Conservation (phyloP, 2,888 invertebrate species). For the Agapostemon virescens region DNA sequence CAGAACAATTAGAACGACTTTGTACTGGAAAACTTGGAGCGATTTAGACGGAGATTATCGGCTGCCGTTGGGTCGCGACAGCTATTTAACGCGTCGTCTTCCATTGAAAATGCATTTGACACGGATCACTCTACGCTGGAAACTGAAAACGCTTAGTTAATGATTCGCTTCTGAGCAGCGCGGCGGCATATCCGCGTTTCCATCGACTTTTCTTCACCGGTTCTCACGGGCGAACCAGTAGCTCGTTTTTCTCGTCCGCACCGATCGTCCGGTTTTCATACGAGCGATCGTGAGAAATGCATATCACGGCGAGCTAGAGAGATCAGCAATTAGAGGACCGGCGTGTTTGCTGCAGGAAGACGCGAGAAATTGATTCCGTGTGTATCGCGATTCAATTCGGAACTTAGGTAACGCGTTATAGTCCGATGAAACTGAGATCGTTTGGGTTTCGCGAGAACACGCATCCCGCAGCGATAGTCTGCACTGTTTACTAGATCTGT, state of each 20-base stretch:
- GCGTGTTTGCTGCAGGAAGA: background rate
- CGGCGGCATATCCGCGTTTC: slow-evolving; percentile 15
- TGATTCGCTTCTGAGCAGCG: slow-evolving; percentile 32
- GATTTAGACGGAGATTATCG: slow-evolving; percentile 60
- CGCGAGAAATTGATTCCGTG: slow-evolving; percentile 2
- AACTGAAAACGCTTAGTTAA: slow-evolving; percentile 37
- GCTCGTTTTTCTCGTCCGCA: slow-evolving; percentile 31
- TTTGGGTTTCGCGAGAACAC: background rate
- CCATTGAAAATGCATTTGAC: slow-evolving; percentile 18
- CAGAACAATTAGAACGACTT: slow-evolving; percentile 65
- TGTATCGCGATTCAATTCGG: background rate
- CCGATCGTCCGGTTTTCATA: slow-evolving; percentile 6
- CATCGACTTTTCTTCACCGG: slow-evolving; percentile 28
- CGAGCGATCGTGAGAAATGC: slow-evolving; percentile 24
- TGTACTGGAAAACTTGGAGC: slow-evolving; percentile 38
- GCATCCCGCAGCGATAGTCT: background rate
- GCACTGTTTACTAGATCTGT: background rate
- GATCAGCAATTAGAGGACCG: slow-evolving; percentile 24
- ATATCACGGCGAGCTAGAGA: background rate
- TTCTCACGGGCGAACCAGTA: slow-evolving; percentile 31
- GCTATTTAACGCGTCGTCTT: slow-evolving; percentile 30
- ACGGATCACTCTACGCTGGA: slow-evolving; percentile 12
- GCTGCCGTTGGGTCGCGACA: background rate
- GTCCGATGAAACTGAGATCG: background rate
- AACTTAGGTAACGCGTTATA: background rate